Evolutionary conservation across 2,113 vertebrate species (phyloP).

Genomic region (Otocyon megalotis): DNA sequence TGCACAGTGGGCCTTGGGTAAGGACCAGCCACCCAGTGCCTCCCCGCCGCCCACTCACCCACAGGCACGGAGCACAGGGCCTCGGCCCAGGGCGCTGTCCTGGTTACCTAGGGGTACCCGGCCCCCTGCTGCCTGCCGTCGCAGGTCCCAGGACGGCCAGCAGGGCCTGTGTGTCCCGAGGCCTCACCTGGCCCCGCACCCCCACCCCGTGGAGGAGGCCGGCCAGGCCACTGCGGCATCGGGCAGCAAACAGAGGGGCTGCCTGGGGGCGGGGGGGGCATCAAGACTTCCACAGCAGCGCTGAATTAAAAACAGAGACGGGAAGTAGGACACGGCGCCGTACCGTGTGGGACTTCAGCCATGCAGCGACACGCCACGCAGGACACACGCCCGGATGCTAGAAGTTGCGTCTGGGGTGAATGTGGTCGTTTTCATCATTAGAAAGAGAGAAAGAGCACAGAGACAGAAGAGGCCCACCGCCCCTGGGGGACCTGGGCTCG

Average conservation of each 20-base stretch:
- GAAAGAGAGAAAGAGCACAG: too few relatives aligned
- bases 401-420: background rate
- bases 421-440: accelerated
- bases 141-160: background rate
- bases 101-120: too few relatives aligned
- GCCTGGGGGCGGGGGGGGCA: accelerated
- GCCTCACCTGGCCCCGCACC: background rate
- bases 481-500: too few relatives aligned
- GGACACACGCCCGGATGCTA: accelerated
- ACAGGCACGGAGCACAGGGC: accelerated
- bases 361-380: accelerated
- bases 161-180: background rate
- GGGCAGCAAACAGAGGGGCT: background rate
- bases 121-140: background rate
- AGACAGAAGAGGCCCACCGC: accelerated
- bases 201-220: background rate
- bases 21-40: background rate
- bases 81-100: accelerated
- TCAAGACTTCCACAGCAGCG: accelerated
- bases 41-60: accelerated
- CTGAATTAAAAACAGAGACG: background rate
- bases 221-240: accelerated
- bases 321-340: accelerated
- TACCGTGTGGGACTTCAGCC: background rate
- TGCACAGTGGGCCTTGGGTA: background rate